phyloP scores from a whole-genome alignment of 2,113 vertebrate species.

The Shinisaurus crocodilurus region DNA sequence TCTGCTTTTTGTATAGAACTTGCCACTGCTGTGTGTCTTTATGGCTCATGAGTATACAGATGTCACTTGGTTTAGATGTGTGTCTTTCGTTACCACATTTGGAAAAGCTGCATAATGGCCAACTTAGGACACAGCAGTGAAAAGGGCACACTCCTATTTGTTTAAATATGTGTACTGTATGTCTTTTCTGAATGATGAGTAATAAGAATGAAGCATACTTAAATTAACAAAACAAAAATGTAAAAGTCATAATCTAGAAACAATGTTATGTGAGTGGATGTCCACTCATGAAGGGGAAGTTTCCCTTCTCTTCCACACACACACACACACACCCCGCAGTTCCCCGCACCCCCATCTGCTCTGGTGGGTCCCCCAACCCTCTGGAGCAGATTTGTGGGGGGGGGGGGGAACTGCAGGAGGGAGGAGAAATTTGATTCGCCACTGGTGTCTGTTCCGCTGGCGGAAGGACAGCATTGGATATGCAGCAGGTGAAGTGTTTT shows the following conservation, averaged over 20 bases:
- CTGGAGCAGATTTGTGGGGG: too few species aligned
- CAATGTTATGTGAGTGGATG: too few species aligned
- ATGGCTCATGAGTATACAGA: background rate
- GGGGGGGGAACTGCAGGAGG: too few species aligned
- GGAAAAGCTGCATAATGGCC: background rate
- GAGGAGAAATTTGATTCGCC: too few species aligned
- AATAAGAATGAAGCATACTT: background rate
- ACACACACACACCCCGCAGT: too few species aligned
- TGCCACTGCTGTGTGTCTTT: background rate
- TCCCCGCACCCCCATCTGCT: too few species aligned
- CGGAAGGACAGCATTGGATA: background rate
- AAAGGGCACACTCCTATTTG: background rate
- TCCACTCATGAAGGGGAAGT: too few species aligned
- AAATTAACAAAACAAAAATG: background rate
- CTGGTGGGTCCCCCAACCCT: too few species aligned
- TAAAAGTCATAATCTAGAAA: background rate
- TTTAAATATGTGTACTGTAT: background rate
- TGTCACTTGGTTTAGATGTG: background rate
- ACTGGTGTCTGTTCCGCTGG: too few species aligned
- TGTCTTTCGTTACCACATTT: background rate
- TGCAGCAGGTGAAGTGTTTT: background rate
- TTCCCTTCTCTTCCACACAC: too few species aligned
- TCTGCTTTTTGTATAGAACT: background rate
- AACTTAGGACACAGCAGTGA: background rate
- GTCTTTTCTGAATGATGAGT: background rate